Evolutionary conservation across 2,113 vertebrate species (phyloP).

Genomic region (Lepidothrix coronata): DNA sequence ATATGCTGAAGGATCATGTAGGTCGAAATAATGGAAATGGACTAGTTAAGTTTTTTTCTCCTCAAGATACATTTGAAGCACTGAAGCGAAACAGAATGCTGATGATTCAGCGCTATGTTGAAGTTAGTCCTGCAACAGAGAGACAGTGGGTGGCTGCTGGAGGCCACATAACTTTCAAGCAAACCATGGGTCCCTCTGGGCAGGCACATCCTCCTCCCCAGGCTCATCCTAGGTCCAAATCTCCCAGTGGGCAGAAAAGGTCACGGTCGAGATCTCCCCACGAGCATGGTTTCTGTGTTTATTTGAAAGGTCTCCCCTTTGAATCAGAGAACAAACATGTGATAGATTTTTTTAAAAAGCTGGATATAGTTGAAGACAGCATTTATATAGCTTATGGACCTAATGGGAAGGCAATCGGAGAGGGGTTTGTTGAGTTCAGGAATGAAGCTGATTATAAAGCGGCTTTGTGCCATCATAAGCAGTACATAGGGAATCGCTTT

Average conservation of each 20-base stretch:
- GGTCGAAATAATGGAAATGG: conserved; percentile 91
- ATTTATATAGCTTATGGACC: conserved; percentile 96
- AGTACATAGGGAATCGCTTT: conserved; percentile 97
- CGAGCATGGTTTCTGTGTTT: conserved; percentile 91
- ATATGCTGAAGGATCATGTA: conserved; percentile 88
- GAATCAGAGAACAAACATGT: conserved; percentile 97
- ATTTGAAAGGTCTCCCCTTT: conserved; percentile 96
- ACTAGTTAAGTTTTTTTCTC: conserved; percentile 92
- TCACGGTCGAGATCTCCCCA: conserved; percentile 93
- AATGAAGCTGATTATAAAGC: conserved; percentile 91
- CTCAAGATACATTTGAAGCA: conserved; percentile 95
- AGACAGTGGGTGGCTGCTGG: conserved; percentile 91
- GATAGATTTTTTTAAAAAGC: conserved; percentile 96
- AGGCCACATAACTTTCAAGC: conserved; percentile 72
- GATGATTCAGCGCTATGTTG: conserved; percentile 95
- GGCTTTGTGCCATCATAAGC: conserved; percentile 94
- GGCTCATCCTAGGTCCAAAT: conserved; percentile 76
- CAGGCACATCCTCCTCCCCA: conserved; percentile 76
- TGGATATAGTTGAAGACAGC: conserved; percentile 93
- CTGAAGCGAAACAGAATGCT: conserved; percentile 90
- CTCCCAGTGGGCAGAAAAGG: conserved; percentile 81
- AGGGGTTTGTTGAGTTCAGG: conserved; percentile 96
- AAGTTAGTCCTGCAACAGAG: conserved; percentile 91
- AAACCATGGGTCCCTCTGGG: conserved; percentile 75
- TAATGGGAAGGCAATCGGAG: conserved; percentile 94